Percentiles rank a stretch among this genome's conserved stretches.
Evolutionary conservation across 2,113 vertebrate genomes (phyloP).

Genomic region (Hippocampus comes): DNA sequence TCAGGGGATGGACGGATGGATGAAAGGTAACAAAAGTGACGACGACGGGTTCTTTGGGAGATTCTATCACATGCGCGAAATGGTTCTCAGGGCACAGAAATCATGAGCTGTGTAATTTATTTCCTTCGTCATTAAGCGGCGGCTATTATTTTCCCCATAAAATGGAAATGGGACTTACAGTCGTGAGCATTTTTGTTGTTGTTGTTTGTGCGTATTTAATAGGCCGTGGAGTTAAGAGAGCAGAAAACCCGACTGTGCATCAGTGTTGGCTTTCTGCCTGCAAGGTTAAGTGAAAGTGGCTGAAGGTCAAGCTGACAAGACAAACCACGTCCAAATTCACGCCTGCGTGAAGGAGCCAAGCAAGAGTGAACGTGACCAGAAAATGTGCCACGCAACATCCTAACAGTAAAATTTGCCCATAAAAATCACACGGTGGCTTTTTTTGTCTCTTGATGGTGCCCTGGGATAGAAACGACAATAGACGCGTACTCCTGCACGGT

Average conservation of each 20-base stretch:
- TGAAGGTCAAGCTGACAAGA: not conserved
- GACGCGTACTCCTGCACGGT: constrained; percentile 22
- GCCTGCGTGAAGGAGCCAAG: constrained; percentile 5
- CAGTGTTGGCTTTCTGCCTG: not conserved
- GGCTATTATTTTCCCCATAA: not conserved
- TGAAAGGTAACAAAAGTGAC: constrained; percentile 24
- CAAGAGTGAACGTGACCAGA: constrained; percentile 14
- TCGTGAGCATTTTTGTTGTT: not conserved
- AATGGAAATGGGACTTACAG: not conserved
- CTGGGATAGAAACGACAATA: constrained; percentile 27
- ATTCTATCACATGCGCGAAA: not conserved
- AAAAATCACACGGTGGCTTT: constrained; percentile 38
- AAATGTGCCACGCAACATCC: constrained; percentile 12
- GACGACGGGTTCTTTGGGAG: not conserved
- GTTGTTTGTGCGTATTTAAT: not conserved
- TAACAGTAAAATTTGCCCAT: not conserved
- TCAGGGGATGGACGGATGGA: constrained; percentile 30
- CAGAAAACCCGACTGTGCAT: not conserved
- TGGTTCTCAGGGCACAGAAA: not conserved
- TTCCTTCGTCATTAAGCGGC: not conserved
- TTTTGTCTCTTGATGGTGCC: constrained; percentile 10
- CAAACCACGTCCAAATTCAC: constrained; percentile 11
- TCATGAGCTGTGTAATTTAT: not conserved
- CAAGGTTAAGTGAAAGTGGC: constrained; percentile 10
- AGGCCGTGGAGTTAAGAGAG: not conserved